Evolutionary conservation across 2,113 vertebrate genomes (phyloP).

Genomic region (Mormyrus lacerda): DNA sequence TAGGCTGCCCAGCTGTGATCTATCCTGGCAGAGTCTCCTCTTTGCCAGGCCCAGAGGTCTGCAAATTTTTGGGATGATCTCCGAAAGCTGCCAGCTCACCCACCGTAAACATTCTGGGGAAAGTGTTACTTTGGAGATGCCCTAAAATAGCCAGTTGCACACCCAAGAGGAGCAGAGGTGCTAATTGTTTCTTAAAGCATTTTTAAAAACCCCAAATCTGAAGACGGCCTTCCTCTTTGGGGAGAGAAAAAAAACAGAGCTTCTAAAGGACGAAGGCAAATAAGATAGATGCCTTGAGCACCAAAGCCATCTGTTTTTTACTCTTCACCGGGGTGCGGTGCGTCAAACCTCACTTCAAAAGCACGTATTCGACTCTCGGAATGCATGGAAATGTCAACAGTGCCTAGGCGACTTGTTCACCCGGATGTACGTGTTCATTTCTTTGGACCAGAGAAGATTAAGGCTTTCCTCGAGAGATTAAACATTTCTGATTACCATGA

Average conservation of each 20-base stretch:
- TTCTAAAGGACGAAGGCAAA: neutral
- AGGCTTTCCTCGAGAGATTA: neutral
- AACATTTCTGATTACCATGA: neutral
- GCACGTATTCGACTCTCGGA: neutral
- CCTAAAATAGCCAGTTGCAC: neutral
- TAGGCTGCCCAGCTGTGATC: neutral
- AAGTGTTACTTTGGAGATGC: neutral
- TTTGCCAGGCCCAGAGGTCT: neutral
- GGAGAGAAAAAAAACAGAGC: neutral
- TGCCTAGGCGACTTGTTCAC: neutral
- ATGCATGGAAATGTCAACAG: neutral
- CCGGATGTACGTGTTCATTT: neutral
- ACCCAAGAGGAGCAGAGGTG: neutral
- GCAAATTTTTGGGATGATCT: neutral
- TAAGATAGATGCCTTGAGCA: neutral
- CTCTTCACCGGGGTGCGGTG: neutral
- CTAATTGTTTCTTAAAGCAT: constrained; percentile 6
- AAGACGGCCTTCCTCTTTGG: neutral
- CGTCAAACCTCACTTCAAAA: neutral
- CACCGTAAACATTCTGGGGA: neutral
- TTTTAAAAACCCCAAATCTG: neutral
- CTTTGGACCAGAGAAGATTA: neutral
- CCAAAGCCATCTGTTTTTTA: neutral
- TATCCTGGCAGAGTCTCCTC: neutral
- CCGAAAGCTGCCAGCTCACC: neutral